Conservation (phyloP, 2,797 vertebrate genomes). For the Euthynnus affinis region DNA sequence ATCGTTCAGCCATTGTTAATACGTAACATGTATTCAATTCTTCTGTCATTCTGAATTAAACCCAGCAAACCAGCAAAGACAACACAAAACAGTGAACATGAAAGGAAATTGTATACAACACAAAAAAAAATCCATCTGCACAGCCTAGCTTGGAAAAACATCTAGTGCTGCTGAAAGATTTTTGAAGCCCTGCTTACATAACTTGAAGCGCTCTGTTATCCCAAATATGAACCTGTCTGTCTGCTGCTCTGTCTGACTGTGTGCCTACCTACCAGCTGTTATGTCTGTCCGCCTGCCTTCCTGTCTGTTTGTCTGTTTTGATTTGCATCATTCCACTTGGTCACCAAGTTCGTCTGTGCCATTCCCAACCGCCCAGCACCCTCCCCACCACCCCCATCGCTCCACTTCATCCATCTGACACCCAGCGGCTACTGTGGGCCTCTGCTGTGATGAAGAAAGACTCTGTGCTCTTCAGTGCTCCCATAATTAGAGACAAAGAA, state of each 20-base stretch:
- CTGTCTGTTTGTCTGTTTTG: conserved; percentile 72
- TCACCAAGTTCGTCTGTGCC: conserved; percentile 76
- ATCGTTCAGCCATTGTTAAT: conserved; percentile 33
- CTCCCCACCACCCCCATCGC: conserved; percentile 37
- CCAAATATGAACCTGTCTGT: conserved; percentile 67
- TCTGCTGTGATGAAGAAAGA: conserved; percentile 64
- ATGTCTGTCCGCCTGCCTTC: conserved; percentile 54
- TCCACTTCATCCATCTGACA: conserved; percentile 67
- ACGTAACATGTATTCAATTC: conserved; percentile 26
- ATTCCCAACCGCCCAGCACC: conserved; percentile 58
- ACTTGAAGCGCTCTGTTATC: conserved; percentile 57
- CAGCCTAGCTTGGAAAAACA: conserved; percentile 45
- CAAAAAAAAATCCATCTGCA: conserved; percentile 35
- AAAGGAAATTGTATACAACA: conserved; percentile 19
- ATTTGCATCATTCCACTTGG: conserved; percentile 77
- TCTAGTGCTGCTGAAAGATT: conserved; percentile 54
- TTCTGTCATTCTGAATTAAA: conserved; percentile 20
- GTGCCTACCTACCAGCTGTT: conserved; percentile 67
- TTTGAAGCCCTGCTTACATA: conserved; percentile 63
- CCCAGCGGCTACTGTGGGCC: conserved; percentile 67
- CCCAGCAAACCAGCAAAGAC: conserved; percentile 24
- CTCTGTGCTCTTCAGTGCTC: conserved; percentile 49
- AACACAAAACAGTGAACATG: conserved; percentile 28
- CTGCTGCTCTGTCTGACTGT: conserved; percentile 42
- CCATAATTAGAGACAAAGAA: conserved; percentile 73